Evolutionary conservation across 2,888 invertebrate genomes (phyloP).

Genomic region (Spialia ferax): DNA sequence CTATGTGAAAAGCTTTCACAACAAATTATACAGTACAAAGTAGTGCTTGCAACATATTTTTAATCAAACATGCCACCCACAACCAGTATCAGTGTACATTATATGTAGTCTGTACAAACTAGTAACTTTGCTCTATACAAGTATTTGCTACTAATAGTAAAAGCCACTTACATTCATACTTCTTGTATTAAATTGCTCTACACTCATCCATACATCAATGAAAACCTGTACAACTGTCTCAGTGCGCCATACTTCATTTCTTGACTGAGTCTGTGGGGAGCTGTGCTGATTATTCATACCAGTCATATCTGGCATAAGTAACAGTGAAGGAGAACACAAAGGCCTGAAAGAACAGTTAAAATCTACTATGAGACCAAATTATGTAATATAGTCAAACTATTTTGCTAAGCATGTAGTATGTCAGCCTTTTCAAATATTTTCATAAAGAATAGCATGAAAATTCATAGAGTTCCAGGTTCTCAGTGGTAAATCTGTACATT

Average conservation of each 20-base stretch:
- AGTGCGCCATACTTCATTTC: slow-evolving; percentile 93
- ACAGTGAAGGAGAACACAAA: slow-evolving; percentile 73
- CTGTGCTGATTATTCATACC: slow-evolving; percentile 74
- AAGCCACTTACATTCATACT: slow-evolving; percentile 66
- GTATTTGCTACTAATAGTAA: background rate
- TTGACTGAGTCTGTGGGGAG: slow-evolving; percentile 85
- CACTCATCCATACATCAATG: slow-evolving; percentile 93
- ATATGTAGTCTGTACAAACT: background rate
- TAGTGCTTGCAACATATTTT: no score
- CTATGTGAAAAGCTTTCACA: no score
- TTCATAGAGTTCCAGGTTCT: no score
- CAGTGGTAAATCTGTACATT: no score
- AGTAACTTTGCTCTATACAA: background rate
- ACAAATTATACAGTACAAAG: no score
- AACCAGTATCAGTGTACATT: no score
- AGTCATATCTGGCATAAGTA: slow-evolving; percentile 77
- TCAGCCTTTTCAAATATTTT: no score
- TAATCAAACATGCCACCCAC: no score
- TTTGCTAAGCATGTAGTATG: no score
- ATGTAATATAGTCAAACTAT: background rate
- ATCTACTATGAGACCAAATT: background rate
- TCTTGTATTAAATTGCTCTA: slow-evolving; percentile 72
- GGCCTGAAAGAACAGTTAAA: slow-evolving; percentile 60
- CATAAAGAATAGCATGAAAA: no score
- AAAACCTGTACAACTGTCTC: slow-evolving; percentile 94